Evolutionary conservation across 37 sponge, comb jelly and placozoan genomes (phyloP).

Genomic region (Ianthella basta): DNA sequence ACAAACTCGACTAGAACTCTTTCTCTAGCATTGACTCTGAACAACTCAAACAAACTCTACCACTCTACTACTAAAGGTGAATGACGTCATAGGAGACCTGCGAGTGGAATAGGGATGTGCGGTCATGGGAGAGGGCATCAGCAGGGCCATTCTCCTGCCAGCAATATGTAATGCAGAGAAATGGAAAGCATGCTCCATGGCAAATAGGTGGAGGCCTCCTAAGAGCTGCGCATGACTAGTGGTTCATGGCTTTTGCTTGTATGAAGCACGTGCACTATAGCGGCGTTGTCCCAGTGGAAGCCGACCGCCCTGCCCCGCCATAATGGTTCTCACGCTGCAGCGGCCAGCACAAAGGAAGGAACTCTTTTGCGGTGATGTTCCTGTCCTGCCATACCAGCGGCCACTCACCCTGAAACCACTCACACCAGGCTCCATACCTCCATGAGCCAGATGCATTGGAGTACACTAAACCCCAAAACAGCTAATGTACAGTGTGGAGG

Average conservation of each 20-base stretch:
- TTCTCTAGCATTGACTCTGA: too few species aligned
- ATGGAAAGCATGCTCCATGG: not conserved
- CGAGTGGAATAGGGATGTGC: not conserved
- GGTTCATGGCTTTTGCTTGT: not conserved
- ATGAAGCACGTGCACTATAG: not conserved
- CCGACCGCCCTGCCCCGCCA: not conserved
- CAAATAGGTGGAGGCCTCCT: not conserved
- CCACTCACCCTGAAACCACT: not conserved
- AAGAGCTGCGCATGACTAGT: not conserved
- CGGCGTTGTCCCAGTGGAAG: not conserved
- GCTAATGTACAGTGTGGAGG: too few species aligned
- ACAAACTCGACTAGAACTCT: too few species aligned
- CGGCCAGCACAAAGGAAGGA: not conserved
- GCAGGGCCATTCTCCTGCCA: not conserved
- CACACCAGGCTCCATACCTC: not conserved
- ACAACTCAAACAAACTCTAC: too few species aligned
- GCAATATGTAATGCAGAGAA: not conserved
- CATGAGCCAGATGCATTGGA: not conserved
- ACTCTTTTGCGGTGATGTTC: not conserved
- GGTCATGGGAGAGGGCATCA: not conserved
- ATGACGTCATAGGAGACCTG: too few species aligned
- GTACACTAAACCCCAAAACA: too few species aligned
- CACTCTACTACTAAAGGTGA: too few species aligned
- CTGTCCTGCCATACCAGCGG: not conserved
- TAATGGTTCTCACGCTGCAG: not conserved